Evolutionary conservation across 2,113 vertebrate species (phyloP).

Genomic region (Chamaetylas fuelleborni): DNA sequence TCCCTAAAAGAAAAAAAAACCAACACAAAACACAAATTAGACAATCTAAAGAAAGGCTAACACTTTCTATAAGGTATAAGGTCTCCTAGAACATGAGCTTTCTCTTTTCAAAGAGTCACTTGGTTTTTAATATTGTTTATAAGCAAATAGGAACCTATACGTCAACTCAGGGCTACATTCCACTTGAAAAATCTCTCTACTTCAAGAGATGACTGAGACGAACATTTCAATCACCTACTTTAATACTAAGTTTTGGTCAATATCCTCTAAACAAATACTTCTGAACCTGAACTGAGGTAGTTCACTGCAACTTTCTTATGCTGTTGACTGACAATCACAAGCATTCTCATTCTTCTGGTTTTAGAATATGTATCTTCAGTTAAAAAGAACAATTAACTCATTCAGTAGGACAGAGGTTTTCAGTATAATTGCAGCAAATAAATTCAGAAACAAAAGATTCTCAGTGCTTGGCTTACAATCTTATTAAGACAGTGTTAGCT

Average conservation of each 20-base stretch:
- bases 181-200: not conserved
- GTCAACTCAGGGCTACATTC: not conserved
- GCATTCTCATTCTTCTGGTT: not conserved
- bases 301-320: not conserved
- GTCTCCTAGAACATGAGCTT: not conserved
- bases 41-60: not conserved
- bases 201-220: not conserved
- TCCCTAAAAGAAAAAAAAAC: constrained; percentile 65
- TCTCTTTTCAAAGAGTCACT: not conserved
- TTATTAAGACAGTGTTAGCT: not conserved
- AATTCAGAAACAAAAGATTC: not conserved
- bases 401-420: not conserved
- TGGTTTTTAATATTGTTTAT: not conserved
- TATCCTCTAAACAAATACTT: not conserved
- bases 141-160: not conserved
- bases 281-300: not conserved
- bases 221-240: not conserved
- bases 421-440: not conserved
- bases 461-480: not conserved
- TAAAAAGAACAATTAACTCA: not conserved
- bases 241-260: not conserved
- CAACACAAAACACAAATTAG: not conserved
- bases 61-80: not conserved
- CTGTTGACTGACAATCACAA: not conserved
- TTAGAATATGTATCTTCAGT: not conserved